Evolutionary conservation across 1,140 invertebrate genomes (phyloP), one percentile per base, ranked within the genome.

Genomic region (Lutraria rhynchaena): DNA sequence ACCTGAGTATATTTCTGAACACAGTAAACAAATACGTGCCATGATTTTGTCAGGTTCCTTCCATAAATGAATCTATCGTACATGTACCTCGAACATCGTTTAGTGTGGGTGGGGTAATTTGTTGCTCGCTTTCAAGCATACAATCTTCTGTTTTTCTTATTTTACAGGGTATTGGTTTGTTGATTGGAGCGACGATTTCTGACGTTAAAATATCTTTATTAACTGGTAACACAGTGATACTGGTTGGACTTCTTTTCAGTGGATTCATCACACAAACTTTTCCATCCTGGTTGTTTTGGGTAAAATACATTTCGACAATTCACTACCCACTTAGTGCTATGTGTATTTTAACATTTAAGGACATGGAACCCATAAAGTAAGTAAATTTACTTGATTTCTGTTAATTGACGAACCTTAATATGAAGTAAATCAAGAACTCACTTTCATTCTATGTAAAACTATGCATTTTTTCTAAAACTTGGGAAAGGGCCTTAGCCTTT

Each of bases 291-390:
- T 15, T 77, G 4, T 3, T 13, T 19, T 77, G 74, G 74, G 60
- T 53, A 3, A 41, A 49, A 35, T 77, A 77, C 44, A 2, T 77
- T 3, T 77, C 74, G 0, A 27, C 33, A 9, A 49, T 77, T 13
- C 29, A 51, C 9, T 65, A 77, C 33, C 60, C 74, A 27, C 58
- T 63, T 0, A 44, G 57, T 31, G 74, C 74, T 17, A 65, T 77
- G 11, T 46, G 53, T 17, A 5, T 65, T 22, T 49, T 77, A 1
- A n/a, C 29, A 0, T 77, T 51, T n/a, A 33, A 53, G 0, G 57
- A 61, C 15, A 51, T 77, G 74, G 46, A 77, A 22, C 35, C 74
- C 19, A 15, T 77, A 4, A 41, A 58, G 74, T 77, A 65, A 77
- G 74, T 77, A 58, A 31, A 29, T 58, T 13, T 9, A 9, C 17